Evolutionary conservation across 2,113 vertebrate species (phyloP).

Genomic region (Capreolus pygargus): DNA sequence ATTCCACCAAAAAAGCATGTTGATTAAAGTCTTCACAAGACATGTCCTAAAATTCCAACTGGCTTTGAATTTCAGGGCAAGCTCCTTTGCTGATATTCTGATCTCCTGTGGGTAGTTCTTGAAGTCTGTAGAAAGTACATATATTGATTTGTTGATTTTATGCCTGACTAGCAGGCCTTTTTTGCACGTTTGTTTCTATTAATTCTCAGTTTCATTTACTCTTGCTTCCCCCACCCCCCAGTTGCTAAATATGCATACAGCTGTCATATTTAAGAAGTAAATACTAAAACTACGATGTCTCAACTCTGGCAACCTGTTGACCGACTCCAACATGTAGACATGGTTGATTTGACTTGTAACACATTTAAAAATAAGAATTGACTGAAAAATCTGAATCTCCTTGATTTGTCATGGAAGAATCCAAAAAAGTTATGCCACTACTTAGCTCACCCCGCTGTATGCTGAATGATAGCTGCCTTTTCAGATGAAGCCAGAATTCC

Average conservation of each 20-base stretch:
- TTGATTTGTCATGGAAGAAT: not conserved
- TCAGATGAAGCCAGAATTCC: not conserved
- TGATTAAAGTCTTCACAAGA: not conserved
- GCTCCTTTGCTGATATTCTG: not conserved
- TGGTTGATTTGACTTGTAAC: not conserved
- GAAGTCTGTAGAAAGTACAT: not conserved
- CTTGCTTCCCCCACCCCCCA: not conserved
- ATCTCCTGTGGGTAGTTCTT: not conserved
- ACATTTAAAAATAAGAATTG: not conserved
- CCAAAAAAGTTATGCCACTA: not conserved
- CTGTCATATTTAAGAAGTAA: not conserved
- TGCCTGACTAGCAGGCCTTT: not conserved
- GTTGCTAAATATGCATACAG: not conserved
- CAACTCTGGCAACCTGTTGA: not conserved
- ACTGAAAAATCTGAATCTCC: not conserved
- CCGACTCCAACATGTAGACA: not conserved
- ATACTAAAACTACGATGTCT: not conserved
- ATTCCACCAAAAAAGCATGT: not conserved
- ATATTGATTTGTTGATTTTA: not conserved
- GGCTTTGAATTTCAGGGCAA: not conserved
- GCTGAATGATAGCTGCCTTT: not conserved
- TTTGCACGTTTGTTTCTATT: not conserved
- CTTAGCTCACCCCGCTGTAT: not conserved
- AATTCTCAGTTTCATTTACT: not conserved
- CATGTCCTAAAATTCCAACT: not conserved